Conservation (phyloP, 2,113 vertebrate species). For the Oryzias javanicus region DNA sequence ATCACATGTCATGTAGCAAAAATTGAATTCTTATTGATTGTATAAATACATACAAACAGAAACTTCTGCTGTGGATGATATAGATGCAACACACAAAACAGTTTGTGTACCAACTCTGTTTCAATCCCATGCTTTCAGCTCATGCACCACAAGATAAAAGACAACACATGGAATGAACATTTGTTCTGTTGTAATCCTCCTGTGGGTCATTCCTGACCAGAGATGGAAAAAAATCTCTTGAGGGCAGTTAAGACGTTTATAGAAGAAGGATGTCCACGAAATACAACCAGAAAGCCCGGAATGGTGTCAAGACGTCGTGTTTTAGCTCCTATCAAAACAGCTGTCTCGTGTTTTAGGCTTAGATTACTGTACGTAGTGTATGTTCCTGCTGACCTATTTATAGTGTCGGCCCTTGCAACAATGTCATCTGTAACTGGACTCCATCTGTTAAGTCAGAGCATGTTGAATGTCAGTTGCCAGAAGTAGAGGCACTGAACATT, state of each 20-base stretch:
- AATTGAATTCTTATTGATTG: too few relatives aligned
- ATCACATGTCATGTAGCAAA: too few relatives aligned
- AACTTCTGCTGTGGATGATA: too few relatives aligned
- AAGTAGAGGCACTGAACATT: conserved; percentile 70
- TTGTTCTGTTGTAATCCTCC: background rate
- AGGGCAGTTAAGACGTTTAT: background rate
- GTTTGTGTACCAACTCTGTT: too few relatives aligned
- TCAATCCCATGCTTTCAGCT: too few relatives aligned
- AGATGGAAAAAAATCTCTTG: conserved; percentile 3
- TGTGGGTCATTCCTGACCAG: background rate
- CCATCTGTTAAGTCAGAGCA: conserved; percentile 85
- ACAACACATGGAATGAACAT: background rate
- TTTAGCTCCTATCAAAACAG: background rate
- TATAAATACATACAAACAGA: too few relatives aligned
- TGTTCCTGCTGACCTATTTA: conserved; percentile 86
- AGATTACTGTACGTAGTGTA: conserved; percentile 80
- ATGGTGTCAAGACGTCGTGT: too few relatives aligned
- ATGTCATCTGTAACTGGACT: conserved; percentile 94
- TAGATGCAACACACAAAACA: too few relatives aligned
- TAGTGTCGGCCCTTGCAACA: conserved; percentile 88
- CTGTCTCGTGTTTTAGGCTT: conserved; percentile 51
- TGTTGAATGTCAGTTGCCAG: conserved; percentile 88
- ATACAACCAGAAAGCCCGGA: too few relatives aligned
- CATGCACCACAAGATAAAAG: too few relatives aligned
- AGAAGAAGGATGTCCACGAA: conserved; percentile 3